A percentile compares a stretch with the other conserved stretches of the same genome.
These are phyloP conservation scores for Crotalus viridis DNA, from an alignment of 2,113 vertebrate genomes.

Conservation along the genomic window DNA sequence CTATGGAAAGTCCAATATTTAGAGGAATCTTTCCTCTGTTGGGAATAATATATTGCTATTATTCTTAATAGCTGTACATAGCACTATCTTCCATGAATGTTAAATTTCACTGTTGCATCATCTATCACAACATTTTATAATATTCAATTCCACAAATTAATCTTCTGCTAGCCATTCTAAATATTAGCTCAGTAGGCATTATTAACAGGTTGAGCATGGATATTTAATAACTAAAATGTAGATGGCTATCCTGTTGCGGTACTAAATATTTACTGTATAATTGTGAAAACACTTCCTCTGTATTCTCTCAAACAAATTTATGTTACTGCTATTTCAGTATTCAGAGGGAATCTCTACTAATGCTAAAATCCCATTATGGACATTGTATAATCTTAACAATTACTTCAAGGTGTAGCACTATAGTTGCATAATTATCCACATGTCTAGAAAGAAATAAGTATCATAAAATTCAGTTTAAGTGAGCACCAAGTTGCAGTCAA, in stretches of 20 bases:
- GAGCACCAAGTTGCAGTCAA: background rate
- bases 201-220: background rate
- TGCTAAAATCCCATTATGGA: background rate
- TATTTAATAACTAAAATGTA: background rate
- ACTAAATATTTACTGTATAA: background rate
- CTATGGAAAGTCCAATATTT: background rate
- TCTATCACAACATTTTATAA: background rate
- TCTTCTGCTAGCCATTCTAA: background rate
- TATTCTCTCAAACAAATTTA: slow-evolving; percentile 13
- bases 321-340: background rate
- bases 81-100: background rate
- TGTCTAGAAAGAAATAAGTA: background rate
- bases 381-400: background rate
- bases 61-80: background rate
- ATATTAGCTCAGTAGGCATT: background rate
- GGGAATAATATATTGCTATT: background rate
- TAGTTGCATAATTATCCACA: background rate
- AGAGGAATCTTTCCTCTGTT: background rate
- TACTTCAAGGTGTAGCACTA: background rate
- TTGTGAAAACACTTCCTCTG: background rate
- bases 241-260: background rate
- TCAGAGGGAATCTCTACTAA: background rate
- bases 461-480: background rate
- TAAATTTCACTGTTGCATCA: background rate
- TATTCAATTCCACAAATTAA: background rate